Evolutionary conservation across 1,140 invertebrate genomes (phyloP).

Genomic region (Drosophila tani): DNA sequence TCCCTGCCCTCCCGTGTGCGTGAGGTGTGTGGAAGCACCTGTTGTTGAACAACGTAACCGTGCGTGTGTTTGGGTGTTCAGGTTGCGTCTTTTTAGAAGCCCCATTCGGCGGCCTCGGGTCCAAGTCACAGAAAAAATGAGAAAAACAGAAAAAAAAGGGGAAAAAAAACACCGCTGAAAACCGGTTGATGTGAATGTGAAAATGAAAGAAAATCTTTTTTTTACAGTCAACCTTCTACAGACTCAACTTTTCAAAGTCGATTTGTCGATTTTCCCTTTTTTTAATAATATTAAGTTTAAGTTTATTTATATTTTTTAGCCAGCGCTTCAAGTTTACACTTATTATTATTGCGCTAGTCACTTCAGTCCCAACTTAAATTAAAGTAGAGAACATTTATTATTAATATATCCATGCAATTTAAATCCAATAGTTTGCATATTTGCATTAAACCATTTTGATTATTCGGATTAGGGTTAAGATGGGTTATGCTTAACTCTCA

Average conservation of each 20-base stretch:
- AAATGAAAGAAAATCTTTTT: constrained; percentile 74
- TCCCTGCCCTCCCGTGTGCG: constrained; percentile 1
- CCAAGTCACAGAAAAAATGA: constrained; percentile 51
- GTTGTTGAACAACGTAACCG: constrained; percentile 63
- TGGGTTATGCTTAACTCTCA: background rate
- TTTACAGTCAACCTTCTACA: constrained; percentile 24
- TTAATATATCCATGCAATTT: no score
- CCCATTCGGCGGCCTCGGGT: constrained; percentile 41
- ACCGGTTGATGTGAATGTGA: constrained; percentile 70
- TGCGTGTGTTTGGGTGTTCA: constrained; percentile 39
- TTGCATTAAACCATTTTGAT: no score
- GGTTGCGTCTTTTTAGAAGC: constrained; percentile 69
- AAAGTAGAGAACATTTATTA: no score
- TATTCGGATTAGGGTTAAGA: background rate
- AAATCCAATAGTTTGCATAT: no score
- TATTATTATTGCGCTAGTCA: no score
- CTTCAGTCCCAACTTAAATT: no score
- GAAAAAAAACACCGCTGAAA: constrained; percentile 37
- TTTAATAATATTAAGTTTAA: no score
- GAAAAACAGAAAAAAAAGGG: constrained; percentile 39
- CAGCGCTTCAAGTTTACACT: no score
- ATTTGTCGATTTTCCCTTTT: background rate
- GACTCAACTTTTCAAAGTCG: background rate
- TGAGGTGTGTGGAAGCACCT: constrained; percentile 60
- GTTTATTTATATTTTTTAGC: no score